Evolutionary conservation across 2,797 vertebrate species (phyloP), one percentile per base, ranked within the genome.

Genomic region (Antennarius maculatus): DNA sequence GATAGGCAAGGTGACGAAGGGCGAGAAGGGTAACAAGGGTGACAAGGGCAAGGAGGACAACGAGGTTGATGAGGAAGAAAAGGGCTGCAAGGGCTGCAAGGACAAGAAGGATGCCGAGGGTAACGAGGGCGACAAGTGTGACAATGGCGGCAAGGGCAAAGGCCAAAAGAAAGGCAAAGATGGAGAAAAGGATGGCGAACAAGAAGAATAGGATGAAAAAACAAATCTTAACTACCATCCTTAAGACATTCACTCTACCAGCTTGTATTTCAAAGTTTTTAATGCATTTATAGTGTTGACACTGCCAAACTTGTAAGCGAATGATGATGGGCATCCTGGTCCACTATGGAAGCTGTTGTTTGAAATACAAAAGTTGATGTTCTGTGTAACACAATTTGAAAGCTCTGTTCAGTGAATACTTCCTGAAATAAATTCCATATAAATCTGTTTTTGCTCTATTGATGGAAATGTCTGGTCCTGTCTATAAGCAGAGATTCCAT

Each of bases 1-100:
- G 73, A 88, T 53, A 9, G 80, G 86, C 54, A 90, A 71, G 27
- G 77, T 71, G 0, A 88, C 81, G 62, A 81, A 39, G 54, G 23
- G 23, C 23, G 23, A 23, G 23, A 2, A 23, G 23, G 23, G 23
- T 23, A 23, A 23, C 23, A 23, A 23, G 23, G 39, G 54, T 57
- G 87, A 79, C 14, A 74, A 60, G 29, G 55, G 78, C 52, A 89
- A 82, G 62, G 81, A 34, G 54, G 39, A 51, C 59, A 23, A 23
- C 23, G 23, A 23, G 23, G 23, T 23, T 23, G 23, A 23, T 23
- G 23, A 23, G 23, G 23, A 23, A 1, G 87, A 79, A 15, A 74
- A 60, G 29, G 83, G 71, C 64, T 60, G 54, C 3, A 31, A 57
- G 5, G 76, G 54, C 3, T 2, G 4, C 53, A 71, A 7, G 37